Base-by-base conservation (phyloP, 1,140 invertebrate genomes). In the Sminthurides bifidus region DNA sequence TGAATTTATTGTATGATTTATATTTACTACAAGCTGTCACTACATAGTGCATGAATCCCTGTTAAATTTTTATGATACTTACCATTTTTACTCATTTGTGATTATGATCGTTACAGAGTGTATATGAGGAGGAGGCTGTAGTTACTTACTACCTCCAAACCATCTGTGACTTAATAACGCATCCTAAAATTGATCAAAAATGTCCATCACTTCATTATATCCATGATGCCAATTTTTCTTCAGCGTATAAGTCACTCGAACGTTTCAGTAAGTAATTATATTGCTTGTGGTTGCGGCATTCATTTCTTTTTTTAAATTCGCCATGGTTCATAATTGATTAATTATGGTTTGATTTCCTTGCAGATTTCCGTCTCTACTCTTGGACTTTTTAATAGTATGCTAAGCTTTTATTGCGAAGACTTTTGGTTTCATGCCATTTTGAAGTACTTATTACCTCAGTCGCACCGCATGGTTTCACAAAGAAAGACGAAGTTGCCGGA, bases 391-490 rank as follows among this genome's bases (percentile, higher is more conserved):
- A 65, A 59, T 21, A 41, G 50, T 14, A 46, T 65, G 24, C 40
- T 65, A 3, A 46, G 54, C 26, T 54, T 57, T 31, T 61, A 61
- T 30, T 61, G 59, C 48, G 63, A 65, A 41, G 63, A 65, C 27
- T 45, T 65, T 30, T 65, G 63, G 63, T 57, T 56, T 21, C 43
- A 59, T 27, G 4, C 54, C 2, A 57, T 65, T 43, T 50, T 65
- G 12, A 48, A 53, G 21, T 58, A 65, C 45, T 44, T 65, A 21
- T 43, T 61, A n/a, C 57, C 59, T 6, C 59, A 65, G 45, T 52
- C 59, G 41, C 59, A 65, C 50, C 38, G 61, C n/a, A 65, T 65
- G 59, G 59, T 61, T 4, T 52, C 52, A 8, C 63, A 61, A 38
- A 23, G 59, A n/a, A 44, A 46, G 5, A 45, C 15, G 10, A 38